A percentile compares a stretch with the other conserved stretches of the same genome.
These are phyloP conservation scores for Leucania comma DNA, from an alignment of 2,888 invertebrate species.

Conservation along the genomic window DNA sequence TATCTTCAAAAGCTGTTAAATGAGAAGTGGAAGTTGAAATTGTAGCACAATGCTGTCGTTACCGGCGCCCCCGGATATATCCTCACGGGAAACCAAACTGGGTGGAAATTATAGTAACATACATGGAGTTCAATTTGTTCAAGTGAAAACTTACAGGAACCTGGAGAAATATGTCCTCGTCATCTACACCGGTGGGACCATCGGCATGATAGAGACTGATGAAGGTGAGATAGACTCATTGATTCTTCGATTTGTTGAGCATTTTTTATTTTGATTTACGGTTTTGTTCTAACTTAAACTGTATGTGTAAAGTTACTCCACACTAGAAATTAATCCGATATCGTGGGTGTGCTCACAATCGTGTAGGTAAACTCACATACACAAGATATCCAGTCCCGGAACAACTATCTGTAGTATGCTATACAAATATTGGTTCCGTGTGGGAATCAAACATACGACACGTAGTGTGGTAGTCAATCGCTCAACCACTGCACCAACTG, in stretches of 20 bases:
- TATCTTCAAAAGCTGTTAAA: background rate
- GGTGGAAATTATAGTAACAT: background rate
- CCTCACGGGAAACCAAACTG: background rate
- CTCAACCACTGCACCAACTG: no score
- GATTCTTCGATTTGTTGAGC: background rate
- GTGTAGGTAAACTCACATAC: no score
- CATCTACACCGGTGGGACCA: conserved; percentile 98
- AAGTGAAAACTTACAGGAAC: background rate
- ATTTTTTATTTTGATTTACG: background rate
- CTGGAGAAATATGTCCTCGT: conserved; percentile 93
- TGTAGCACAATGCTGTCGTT: conserved; percentile 19
- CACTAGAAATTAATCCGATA: no score
- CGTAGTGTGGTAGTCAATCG: no score
- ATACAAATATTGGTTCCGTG: no score
- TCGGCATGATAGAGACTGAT: conserved; percentile 97
- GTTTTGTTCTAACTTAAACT: background rate
- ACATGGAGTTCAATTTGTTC: background rate
- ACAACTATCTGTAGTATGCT: no score
- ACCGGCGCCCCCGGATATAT: background rate
- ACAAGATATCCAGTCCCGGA: no score
- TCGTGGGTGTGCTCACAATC: no score
- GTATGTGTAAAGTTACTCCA: no score
- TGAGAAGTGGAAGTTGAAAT: background rate
- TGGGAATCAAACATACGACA: no score
- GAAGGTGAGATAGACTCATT: conserved; percentile 90